Evolutionary conservation across 2,797 vertebrate genomes (phyloP).

Genomic region (Cetoscarus ocellatus): DNA sequence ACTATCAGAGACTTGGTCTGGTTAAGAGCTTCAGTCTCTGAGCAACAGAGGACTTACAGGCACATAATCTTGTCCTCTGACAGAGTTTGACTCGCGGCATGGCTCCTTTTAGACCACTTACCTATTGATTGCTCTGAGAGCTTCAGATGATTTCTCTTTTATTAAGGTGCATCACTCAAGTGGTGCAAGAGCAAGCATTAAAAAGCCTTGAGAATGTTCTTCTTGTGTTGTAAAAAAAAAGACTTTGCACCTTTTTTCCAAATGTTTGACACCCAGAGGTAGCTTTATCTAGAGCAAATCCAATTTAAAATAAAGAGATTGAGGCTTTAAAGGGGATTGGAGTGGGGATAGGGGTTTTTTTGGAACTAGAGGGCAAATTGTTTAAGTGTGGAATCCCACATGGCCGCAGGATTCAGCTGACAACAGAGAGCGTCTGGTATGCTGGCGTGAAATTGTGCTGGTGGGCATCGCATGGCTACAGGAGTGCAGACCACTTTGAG

Average conservation of each 20-base stretch:
- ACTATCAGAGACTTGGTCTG: slow-evolving; percentile 67
- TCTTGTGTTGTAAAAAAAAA: slow-evolving; percentile 4
- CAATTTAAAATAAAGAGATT: slow-evolving; percentile 65
- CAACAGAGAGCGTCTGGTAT: slow-evolving; percentile 66
- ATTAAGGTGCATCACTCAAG: slow-evolving; percentile 43
- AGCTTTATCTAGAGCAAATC: slow-evolving; percentile 59
- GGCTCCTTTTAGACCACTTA: slow-evolving; percentile 56
- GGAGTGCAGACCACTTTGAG: slow-evolving; percentile 78
- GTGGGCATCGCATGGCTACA: slow-evolving; percentile 70
- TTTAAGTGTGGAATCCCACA: slow-evolving; percentile 69
- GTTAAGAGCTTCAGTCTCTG: slow-evolving; percentile 74
- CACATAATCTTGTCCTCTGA: slow-evolving; percentile 71
- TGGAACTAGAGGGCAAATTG: slow-evolving; percentile 52
- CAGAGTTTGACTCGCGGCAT: slow-evolving; percentile 59
- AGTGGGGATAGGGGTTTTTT: slow-evolving; percentile 13
- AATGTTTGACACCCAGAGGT: slow-evolving; percentile 62
- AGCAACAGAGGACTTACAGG: slow-evolving; percentile 78
- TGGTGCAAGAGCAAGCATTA: slow-evolving; percentile 36
- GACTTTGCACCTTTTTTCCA: slow-evolving; percentile 27
- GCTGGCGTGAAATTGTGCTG: slow-evolving; percentile 83
- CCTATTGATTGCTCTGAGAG: slow-evolving; percentile 65
- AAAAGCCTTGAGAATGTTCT: slow-evolving; percentile 27
- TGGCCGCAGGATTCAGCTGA: slow-evolving; percentile 65
- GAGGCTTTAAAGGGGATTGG: slow-evolving; percentile 41
- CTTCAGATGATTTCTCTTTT: slow-evolving; percentile 49